Conservation (phyloP, 2,888 invertebrate species). For the Calameuta pallipes region DNA sequence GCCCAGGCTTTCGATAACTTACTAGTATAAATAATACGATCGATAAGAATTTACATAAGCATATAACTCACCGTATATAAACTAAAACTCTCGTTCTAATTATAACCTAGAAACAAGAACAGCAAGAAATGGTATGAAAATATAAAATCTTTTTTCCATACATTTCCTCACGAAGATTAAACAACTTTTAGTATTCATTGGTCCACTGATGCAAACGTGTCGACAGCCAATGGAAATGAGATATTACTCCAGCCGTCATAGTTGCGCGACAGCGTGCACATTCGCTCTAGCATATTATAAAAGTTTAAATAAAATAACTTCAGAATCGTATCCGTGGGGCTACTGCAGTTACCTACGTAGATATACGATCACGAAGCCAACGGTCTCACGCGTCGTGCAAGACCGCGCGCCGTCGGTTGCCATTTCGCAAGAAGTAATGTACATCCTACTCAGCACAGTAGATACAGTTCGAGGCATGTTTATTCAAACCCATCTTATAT, state of each 20-base stretch:
- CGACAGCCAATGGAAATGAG: background rate
- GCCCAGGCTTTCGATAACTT: too few species aligned
- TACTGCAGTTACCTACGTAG: background rate
- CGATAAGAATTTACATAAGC: background rate
- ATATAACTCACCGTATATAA: background rate
- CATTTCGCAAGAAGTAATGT: constrained; percentile 27
- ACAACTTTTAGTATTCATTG: background rate
- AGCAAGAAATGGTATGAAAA: background rate
- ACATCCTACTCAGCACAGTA: constrained; percentile 26
- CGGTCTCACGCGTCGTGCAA: background rate
- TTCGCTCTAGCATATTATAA: constrained; percentile 41
- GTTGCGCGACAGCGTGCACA: constrained; percentile 24
- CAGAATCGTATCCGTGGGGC: constrained; percentile 34
- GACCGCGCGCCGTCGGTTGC: constrained; percentile 9
- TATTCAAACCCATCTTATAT: constrained; percentile 54
- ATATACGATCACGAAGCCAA: background rate
- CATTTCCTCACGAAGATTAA: background rate
- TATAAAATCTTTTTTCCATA: background rate
- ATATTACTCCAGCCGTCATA: constrained; percentile 13
- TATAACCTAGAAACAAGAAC: background rate
- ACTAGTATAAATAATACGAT: background rate
- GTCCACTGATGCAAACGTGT: background rate
- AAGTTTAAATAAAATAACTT: constrained; percentile 63
- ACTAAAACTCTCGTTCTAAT: background rate
- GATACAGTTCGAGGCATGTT: constrained; percentile 38